Base-by-base conservation (phyloP, 1,140 invertebrate genomes). In the Globodera ellingtonae region DNA sequence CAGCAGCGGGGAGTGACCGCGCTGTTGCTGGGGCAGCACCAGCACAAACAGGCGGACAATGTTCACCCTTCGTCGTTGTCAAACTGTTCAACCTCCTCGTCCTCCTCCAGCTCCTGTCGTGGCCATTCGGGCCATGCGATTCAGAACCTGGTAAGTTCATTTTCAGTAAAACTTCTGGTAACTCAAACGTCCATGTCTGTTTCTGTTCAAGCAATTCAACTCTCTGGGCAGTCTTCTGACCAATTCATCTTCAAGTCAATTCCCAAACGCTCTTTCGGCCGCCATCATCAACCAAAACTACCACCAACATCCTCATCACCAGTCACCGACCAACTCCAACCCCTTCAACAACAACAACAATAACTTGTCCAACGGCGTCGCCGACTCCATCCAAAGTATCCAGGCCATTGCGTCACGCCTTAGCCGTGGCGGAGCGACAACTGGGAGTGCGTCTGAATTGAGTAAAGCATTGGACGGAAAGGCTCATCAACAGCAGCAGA, bases 381-480 rank as follows among this genome's bases (percentile, higher is more conserved):
- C 67, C 67, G 46, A 44, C 46, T 70, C 67, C 67, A 47, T 70
- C 10, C 67, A 70, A 47, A 70, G 67, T 21, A 70, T 70, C n/a
- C 67, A 70, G 10, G 67, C 67, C 13, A 70, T 70, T 47, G 67
- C 67, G 67, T 24, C 67, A 18, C 67, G 67, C 35, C 46, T 70
- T 35, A 47, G 67, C n/a, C 67, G 67, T 70, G 35, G 10, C 67
- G 67, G 67, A 70, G 18, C 24, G 35, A 21, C n/a, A 8, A 18
- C 67, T 6, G 67, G 35, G 10, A 47, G 3, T 18, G 67, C 67
- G 13, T 70, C 67, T 47, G 67, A 70, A 47, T 18, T 70, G 35
- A 70, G n/a, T 6, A 70, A 70, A 47, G 67, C 67, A 18, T 47
- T 70, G 67, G 67, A 47, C n/a, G 67, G 67, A 35, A 70, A 70